Evolutionary conservation across 2,797 vertebrate genomes (phyloP).

Genomic region (Dendrocincla tyrannina): DNA sequence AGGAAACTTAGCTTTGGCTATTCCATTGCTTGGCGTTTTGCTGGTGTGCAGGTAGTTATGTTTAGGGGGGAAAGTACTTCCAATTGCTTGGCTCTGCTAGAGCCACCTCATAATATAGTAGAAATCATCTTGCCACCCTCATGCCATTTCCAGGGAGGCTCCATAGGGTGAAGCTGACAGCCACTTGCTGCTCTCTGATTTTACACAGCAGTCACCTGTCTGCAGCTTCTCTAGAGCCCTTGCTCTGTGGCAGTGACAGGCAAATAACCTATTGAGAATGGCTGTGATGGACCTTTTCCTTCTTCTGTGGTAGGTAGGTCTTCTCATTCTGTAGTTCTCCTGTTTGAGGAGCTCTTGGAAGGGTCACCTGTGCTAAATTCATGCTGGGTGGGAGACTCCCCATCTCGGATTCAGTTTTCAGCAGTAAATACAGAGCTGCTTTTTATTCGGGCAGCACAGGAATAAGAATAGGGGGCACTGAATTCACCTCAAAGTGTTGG

Average conservation of each 20-base stretch:
- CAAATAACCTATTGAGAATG: not conserved
- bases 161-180: not conserved
- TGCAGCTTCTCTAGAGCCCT: not conserved
- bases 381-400: not conserved
- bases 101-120: not conserved
- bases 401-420: not conserved
- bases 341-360: not conserved
- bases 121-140: not conserved
- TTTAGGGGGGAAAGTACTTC: not conserved
- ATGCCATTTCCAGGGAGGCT: not conserved
- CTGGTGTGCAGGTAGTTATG: not conserved
- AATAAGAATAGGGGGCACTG: not conserved
- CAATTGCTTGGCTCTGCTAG: not conserved
- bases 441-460: rapidly evolving
- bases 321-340: not conserved
- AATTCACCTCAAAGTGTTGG: not conserved
- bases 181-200: not conserved
- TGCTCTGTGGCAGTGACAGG: not conserved
- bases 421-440: not conserved
- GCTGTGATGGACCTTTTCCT: not conserved
- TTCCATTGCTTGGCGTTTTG: not conserved
- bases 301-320: rapidly evolving
- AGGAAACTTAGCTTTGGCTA: not conserved
- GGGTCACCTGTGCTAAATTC: not conserved
- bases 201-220: rapidly evolving